A percentile compares a stretch with the other conserved stretches of the same genome.
Conservation (phyloP, 2,113 vertebrate species). For the Trematocara stigmaticum region DNA sequence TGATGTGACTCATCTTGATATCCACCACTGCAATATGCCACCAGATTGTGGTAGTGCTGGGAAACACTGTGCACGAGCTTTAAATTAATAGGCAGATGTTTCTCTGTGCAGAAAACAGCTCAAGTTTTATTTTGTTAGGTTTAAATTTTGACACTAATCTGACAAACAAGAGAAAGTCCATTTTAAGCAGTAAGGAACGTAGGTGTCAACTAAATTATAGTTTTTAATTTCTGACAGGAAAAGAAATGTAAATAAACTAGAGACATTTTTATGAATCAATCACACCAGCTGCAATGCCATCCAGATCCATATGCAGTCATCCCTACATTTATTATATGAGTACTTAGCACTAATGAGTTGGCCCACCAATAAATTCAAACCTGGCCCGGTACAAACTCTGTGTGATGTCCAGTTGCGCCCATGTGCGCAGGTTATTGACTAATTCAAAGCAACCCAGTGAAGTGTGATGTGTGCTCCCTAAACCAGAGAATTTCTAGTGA, state of each 20-base stretch:
- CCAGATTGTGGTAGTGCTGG: constrained; percentile 17
- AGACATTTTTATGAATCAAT: neutral
- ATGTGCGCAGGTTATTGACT: neutral
- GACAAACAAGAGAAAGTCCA: neutral
- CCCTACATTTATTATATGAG: neutral
- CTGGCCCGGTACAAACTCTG: neutral
- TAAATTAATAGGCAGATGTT: constrained; percentile 33
- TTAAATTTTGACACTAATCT: neutral
- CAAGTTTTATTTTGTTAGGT: neutral
- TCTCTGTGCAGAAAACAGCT: neutral
- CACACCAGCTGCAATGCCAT: neutral
- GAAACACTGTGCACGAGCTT: neutral
- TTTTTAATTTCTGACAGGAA: neutral
- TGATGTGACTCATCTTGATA: constrained; percentile 65
- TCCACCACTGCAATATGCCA: constrained; percentile 23
- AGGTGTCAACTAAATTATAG: neutral
- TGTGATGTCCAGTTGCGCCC: neutral
- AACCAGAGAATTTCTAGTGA: neutral
- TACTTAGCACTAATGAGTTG: neutral
- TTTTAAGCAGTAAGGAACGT: neutral
- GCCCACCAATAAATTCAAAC: neutral
- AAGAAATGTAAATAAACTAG: neutral
- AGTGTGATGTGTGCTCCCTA: neutral
- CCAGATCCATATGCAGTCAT: neutral
- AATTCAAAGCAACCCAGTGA: neutral